phyloP scores from a whole-genome alignment of 2,888 invertebrate species.

The Drosophila vallismaia region DNA sequence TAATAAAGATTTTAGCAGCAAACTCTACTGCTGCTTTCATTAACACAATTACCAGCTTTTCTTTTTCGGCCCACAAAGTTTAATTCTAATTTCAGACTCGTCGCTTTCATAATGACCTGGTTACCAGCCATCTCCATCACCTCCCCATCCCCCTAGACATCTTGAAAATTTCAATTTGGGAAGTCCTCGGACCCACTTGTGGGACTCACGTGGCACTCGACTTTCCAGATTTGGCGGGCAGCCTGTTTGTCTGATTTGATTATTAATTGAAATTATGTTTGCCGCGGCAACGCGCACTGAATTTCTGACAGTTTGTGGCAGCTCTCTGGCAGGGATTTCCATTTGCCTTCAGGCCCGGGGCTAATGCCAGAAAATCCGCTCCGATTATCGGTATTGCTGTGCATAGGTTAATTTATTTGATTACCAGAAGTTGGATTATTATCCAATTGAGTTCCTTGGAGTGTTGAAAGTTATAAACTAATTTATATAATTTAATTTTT shows the following conservation, averaged over 20 bases:
- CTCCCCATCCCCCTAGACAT: slow-evolving; percentile 25
- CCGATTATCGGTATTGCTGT: slow-evolving; percentile 13
- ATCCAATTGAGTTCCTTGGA: neutral
- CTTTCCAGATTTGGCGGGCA: slow-evolving; percentile 34
- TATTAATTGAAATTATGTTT: slow-evolving; percentile 76
- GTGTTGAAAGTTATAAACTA: neutral
- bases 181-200: slow-evolving; percentile 46
- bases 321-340: slow-evolving; percentile 30
- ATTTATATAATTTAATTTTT: neutral
- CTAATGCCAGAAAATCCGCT: slow-evolving; percentile 29
- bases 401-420: slow-evolving; percentile 3
- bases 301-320: slow-evolving; percentile 72
- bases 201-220: slow-evolving; percentile 45
- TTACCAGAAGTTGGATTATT: neutral
- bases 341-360: slow-evolving; percentile 15
- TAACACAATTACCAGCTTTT: slow-evolving; percentile 62
- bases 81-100: slow-evolving; percentile 65
- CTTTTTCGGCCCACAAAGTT: slow-evolving; percentile 35
- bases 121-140: slow-evolving; percentile 52
- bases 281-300: slow-evolving; percentile 63
- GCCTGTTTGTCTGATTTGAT: slow-evolving; percentile 65
- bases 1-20: slow-evolving; percentile 74
- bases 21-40: slow-evolving; percentile 61
- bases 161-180: slow-evolving; percentile 70
- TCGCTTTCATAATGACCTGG: slow-evolving; percentile 69